Base-by-base conservation (phyloP, 2,888 invertebrate genomes). In the Cylindroiulus punctatus region DNA sequence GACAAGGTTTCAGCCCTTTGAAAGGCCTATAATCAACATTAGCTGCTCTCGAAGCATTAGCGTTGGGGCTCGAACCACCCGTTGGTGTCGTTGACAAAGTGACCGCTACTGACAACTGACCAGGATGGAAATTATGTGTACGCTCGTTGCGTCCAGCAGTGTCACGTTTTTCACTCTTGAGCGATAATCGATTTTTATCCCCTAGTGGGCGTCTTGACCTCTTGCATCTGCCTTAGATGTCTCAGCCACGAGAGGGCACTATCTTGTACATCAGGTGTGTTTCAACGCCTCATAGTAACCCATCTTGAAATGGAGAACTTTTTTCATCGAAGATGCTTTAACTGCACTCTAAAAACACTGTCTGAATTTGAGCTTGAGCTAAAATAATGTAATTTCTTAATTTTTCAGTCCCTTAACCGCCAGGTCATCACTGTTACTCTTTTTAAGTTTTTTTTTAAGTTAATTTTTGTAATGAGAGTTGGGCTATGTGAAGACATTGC, bases 21-120 rank as follows among this genome's bases (percentile, higher is more conserved):
- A 52, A 52, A 52, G n/a, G 52, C 2, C 52, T 52, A 52, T n/a
- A 52, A 52, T 52, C 52, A 52, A 52, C 52, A 52, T 52, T 52
- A 52, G 52, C 19, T 4, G 52, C 19, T 52, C 52, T 52, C 19
- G 47, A 10, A 19, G 12, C 47, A 47, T 47, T 47, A 47, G 47
- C 12, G 47, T 47, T 47, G 17, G 17, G 47, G 47, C 12, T 47
- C 52, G 7, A n/a, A n/a, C 52, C 14, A 52, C 52, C 52, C 52
- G 19, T n/a, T 52, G 52, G 52, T 52, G 52, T 52, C 52, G 14
- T 52, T 52, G n/a, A 2, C 52, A 52, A 52, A 52, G 14, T 52
- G n/a, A n/a, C 52, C 52, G n/a, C 17, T 52, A 52, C 10, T 19
- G 52, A 52, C 52, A 10, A 52, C 14, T 52, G 52, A 52, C 52